Base-by-base conservation (phyloP, 2,888 invertebrate species). In the Alitta virens region DNA sequence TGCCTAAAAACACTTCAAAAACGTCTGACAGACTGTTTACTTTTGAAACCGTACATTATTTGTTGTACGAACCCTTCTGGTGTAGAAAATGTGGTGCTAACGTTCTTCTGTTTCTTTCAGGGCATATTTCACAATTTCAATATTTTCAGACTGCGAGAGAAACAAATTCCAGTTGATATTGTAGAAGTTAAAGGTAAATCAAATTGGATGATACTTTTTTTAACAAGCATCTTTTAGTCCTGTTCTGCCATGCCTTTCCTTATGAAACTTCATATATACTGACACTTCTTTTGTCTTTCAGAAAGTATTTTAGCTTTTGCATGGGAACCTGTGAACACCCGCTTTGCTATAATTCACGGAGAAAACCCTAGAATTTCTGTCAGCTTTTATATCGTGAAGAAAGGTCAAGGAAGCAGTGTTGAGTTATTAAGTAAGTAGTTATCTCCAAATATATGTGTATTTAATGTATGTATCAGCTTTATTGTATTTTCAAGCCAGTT, bases 81-180 rank as follows among this genome's bases (percentile, higher is more conserved):
- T n/a, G n/a, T n/a, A n/a, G n/a, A n/a, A n/a, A n/a, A n/a, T n/a
- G n/a, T n/a, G n/a, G n/a, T n/a, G n/a, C n/a, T n/a, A n/a, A n/a
- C n/a, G 38, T 18, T 26, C 38, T 7, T n/a, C 56, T 63, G 62
- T 60, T 60, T 53, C 66, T 74, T 74, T 43, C 71, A 80, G 85
- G 96, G 97, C 70, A 92, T 96, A 89, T 95, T 94, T 75, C 96
- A 93, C 83, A 98, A 97, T 82, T 95, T 99, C 84, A 99, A 99
- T 85, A 92, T 99, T 72, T 99, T 99, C 86, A 95, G 98, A 78
- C 94, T 99, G 90, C 87, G 94, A 59, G 96, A 98, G 78, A 97
- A 97, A 77, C 91, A 94, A 81, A 92, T 98, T 72, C 98, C 99
- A 0, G 96, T 99, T 0, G 98, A 99, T 81, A 94, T 93, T 14